Evolutionary conservation across 2,888 invertebrate species (phyloP).

Genomic region (Cheilosia scutellata): DNA sequence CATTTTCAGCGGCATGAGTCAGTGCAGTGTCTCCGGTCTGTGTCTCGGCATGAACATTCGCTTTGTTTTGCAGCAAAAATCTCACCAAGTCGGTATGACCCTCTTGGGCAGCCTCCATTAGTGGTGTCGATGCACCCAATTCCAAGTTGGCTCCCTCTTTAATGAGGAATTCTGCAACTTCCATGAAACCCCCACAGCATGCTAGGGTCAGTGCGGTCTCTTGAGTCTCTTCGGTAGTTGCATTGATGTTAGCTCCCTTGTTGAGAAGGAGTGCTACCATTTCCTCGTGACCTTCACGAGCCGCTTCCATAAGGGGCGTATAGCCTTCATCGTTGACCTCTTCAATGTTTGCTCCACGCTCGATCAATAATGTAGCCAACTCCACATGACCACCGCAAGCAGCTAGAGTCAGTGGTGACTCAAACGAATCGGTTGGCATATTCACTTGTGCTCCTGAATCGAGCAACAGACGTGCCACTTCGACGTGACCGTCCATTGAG

Average conservation of each 20-base stretch:
- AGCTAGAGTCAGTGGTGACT: constrained; percentile 98
- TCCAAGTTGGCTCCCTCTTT: constrained; percentile 98
- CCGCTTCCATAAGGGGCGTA: constrained; percentile 99
- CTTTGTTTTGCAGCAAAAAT: constrained; percentile 92
- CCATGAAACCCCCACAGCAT: constrained; percentile 97
- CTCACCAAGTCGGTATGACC: constrained; percentile 96
- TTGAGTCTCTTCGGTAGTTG: constrained; percentile 99
- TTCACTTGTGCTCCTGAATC: constrained; percentile 99
- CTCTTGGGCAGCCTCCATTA: constrained; percentile 99
- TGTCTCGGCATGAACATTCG: constrained; percentile 96
- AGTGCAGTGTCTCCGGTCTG: constrained; percentile 98
- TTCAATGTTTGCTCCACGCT: constrained; percentile 99
- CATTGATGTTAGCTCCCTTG: constrained; percentile 98
- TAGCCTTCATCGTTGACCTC: constrained; percentile 99
- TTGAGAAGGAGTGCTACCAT: constrained; percentile 97
- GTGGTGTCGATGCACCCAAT: constrained; percentile 96
- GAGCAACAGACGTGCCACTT: constrained; percentile 96
- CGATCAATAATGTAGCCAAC: constrained; percentile 96
- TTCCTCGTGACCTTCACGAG: constrained; percentile 98
- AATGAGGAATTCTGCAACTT: constrained; percentile 97
- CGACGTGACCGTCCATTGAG: constrained; percentile 99
- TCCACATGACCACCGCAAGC: constrained; percentile 99
- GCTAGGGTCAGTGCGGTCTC: constrained; percentile 97
- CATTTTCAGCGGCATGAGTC: constrained; percentile 99
- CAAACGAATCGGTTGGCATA: constrained; percentile 99